Percentiles rank a stretch among this genome's conserved stretches.
phyloP scores from a whole-genome alignment of 1,140 invertebrate species.

The Drosophila virilis region DNA sequence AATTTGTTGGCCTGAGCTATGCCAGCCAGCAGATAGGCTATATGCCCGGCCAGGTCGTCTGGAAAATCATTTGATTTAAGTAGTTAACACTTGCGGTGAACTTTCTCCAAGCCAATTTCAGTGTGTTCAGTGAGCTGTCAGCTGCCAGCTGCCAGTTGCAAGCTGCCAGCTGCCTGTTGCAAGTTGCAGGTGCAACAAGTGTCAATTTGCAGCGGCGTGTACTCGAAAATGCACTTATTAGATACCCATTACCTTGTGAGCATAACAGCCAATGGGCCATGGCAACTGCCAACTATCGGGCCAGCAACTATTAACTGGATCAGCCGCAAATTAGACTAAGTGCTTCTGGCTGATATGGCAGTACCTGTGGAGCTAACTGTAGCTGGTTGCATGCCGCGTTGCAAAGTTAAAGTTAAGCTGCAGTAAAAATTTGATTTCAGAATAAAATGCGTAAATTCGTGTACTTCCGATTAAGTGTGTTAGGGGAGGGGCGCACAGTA shows the following conservation, averaged over 20 bases:
- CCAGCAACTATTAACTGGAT: neutral
- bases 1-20: constrained; percentile 56
- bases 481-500: neutral
- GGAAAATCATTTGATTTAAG: constrained; percentile 5
- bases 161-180: neutral
- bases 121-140: neutral
- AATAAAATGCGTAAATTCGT: constrained; percentile 20
- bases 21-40: neutral
- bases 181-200: constrained; percentile 5
- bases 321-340: neutral
- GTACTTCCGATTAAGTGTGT: neutral
- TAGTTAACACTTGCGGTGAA: constrained; percentile 6
- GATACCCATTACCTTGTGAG: constrained; percentile 11
- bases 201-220: neutral
- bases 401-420: constrained; percentile 6
- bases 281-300: neutral
- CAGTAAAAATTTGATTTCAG: constrained; percentile 13
- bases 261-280: constrained; percentile 2
- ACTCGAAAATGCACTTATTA: neutral
- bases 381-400: constrained; percentile 5
- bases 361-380: constrained; percentile 8
- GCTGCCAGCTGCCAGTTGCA: neutral
- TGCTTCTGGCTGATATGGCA: neutral
- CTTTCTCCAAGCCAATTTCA: neutral
- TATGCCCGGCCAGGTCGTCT: neutral